phyloP scores from a whole-genome alignment of 2,113 vertebrate species.

The Neolamprologus cancellatus region DNA sequence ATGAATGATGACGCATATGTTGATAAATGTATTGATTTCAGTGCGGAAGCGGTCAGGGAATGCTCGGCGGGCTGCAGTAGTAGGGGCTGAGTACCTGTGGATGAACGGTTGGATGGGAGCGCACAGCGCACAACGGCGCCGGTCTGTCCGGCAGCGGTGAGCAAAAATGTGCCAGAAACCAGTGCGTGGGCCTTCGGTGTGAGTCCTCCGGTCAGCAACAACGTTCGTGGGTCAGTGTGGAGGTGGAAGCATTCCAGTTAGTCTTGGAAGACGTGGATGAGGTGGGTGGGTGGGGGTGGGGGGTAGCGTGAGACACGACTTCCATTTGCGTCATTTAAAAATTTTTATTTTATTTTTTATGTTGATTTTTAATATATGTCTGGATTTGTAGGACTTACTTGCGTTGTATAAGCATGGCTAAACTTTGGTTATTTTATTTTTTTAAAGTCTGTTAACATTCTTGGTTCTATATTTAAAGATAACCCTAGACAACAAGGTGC shows the following conservation, averaged over 20 bases:
- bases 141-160: neutral
- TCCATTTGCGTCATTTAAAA: neutral
- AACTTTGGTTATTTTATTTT: neutral
- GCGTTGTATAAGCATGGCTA: neutral
- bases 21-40: slow-evolving; percentile 18
- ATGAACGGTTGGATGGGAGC: slow-evolving; percentile 33
- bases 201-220: neutral
- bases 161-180: neutral
- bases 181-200: neutral
- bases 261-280: neutral
- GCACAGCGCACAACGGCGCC: slow-evolving; percentile 14
- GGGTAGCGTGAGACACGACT: neutral
- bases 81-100: slow-evolving; percentile 58
- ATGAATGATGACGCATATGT: slow-evolving; percentile 6
- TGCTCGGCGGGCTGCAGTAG: neutral
- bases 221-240: neutral
- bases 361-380: neutral
- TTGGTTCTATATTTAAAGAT: neutral
- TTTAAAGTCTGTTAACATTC: neutral
- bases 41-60: neutral
- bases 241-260: neutral
- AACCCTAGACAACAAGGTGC: neutral
- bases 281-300: neutral
- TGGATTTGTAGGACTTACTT: neutral
- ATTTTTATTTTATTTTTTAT: neutral